phyloP scores from a whole-genome alignment of 2,888 invertebrate species.

The Chymomyza procnemis region DNA sequence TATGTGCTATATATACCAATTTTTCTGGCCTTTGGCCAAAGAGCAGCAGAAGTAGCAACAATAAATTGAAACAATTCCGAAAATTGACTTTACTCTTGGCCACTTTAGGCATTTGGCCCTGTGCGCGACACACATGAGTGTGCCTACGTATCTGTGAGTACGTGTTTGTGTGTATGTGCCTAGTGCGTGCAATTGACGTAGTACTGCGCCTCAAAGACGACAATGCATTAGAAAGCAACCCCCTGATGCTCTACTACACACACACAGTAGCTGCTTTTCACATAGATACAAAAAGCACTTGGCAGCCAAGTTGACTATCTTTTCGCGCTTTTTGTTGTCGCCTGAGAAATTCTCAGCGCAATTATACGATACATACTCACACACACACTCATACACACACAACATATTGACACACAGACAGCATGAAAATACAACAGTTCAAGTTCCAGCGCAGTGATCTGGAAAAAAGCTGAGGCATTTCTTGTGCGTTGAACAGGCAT shows the following conservation, averaged over 20 bases:
- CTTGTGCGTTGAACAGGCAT: background rate
- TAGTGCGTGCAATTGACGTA: background rate
- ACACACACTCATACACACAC: background rate
- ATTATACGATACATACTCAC: background rate
- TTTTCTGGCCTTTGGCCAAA: conserved; percentile 48
- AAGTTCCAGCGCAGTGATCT: conserved; percentile 46
- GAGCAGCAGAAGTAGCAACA: conserved; percentile 13
- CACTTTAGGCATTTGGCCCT: background rate
- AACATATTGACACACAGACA: background rate
- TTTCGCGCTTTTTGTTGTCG: background rate
- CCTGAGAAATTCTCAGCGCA: background rate
- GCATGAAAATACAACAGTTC: conserved; percentile 25
- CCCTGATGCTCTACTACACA: background rate
- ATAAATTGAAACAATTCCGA: conserved; percentile 41
- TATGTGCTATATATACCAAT: background rate
- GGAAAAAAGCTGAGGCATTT: conserved; percentile 38
- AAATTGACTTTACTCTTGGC: conserved; percentile 42
- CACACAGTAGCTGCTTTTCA: background rate
- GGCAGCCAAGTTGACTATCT: background rate
- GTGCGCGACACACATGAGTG: background rate
- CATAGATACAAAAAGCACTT: background rate
- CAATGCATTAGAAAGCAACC: background rate
- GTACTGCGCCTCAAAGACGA: background rate
- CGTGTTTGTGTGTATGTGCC: background rate
- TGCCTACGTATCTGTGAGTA: background rate